phyloP scores from a whole-genome alignment of 1,140 invertebrate species.

The Drosophila suzukii region DNA sequence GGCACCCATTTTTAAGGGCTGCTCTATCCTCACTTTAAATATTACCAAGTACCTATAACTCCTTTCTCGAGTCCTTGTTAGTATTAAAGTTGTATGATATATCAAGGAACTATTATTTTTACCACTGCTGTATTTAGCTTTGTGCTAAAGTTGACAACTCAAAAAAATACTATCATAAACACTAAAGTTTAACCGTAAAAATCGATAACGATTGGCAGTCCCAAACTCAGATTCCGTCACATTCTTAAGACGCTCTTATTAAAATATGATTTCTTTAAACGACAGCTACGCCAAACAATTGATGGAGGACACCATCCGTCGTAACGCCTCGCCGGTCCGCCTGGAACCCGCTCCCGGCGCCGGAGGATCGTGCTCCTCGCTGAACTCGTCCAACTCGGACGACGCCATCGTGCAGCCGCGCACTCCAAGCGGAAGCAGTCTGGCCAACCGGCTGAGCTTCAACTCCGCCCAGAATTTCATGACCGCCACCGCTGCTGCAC shows the following conservation, averaged over 20 bases:
- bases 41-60: too few relatives aligned
- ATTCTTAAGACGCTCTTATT: not conserved
- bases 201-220: not conserved
- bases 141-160: too few relatives aligned
- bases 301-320: conserved; percentile 95
- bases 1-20: too few relatives aligned
- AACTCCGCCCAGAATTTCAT: conserved; percentile 83
- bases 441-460: conserved; percentile 83
- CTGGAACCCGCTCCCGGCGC: conserved; percentile 85
- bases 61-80: too few relatives aligned
- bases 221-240: not conserved
- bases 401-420: conserved; percentile 86
- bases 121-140: too few relatives aligned
- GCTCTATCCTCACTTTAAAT: too few relatives aligned
- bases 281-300: conserved; percentile 93
- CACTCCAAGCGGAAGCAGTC: conserved; percentile 61
- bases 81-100: too few relatives aligned
- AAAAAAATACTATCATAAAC: too few relatives aligned
- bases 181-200: conserved; percentile 9
- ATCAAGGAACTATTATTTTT: too few relatives aligned
- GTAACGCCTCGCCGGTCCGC: conserved; percentile 95
- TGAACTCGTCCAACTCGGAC: conserved; percentile 91
- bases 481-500: conserved; percentile 81
- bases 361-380: conserved; percentile 87
- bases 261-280: conserved; percentile 12